Evolutionary conservation across 1,140 invertebrate species (phyloP).

Genomic region (Ditylenchus dipsaci): DNA sequence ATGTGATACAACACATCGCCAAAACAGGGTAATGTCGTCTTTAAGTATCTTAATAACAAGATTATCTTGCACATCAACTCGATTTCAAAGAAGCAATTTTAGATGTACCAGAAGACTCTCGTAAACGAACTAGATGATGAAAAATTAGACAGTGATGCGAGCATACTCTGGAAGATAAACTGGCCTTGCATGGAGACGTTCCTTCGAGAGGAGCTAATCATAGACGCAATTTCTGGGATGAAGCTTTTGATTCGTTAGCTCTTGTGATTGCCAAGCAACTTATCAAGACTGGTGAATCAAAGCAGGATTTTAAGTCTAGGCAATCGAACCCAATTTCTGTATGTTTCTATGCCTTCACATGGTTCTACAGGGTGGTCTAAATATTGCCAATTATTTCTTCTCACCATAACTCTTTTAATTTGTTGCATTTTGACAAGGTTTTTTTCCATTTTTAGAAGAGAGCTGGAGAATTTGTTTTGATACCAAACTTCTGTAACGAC

Average conservation of each 20-base stretch:
- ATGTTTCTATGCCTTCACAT: too few relatives aligned
- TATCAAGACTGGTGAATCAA: constrained; percentile 28
- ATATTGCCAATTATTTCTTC: not conserved
- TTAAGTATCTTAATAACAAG: too few relatives aligned
- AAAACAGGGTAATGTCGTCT: too few relatives aligned
- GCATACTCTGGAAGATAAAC: constrained; percentile 35
- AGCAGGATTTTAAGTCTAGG: not conserved
- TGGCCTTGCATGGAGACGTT: constrained; percentile 32
- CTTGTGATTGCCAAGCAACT: constrained; percentile 19
- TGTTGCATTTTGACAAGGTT: too few relatives aligned
- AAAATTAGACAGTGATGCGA: constrained; percentile 14
- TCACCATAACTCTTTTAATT: not conserved
- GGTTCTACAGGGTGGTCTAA: not conserved
- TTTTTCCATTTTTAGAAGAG: too few relatives aligned
- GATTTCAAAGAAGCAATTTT: not conserved
- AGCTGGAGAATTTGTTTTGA: too few relatives aligned
- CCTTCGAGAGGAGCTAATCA: constrained; percentile 38
- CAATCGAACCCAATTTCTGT: constrained; percentile 34
- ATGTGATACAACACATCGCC: not conserved
- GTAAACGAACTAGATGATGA: constrained; percentile 2
- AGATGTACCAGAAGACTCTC: not conserved
- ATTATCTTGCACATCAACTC: too few relatives aligned
- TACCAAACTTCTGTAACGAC: too few relatives aligned
- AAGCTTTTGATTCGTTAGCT: constrained; percentile 16
- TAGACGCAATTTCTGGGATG: constrained; percentile 23